Base-by-base conservation (phyloP, 2,888 invertebrate genomes). In the Eretmocerus hayati region DNA sequence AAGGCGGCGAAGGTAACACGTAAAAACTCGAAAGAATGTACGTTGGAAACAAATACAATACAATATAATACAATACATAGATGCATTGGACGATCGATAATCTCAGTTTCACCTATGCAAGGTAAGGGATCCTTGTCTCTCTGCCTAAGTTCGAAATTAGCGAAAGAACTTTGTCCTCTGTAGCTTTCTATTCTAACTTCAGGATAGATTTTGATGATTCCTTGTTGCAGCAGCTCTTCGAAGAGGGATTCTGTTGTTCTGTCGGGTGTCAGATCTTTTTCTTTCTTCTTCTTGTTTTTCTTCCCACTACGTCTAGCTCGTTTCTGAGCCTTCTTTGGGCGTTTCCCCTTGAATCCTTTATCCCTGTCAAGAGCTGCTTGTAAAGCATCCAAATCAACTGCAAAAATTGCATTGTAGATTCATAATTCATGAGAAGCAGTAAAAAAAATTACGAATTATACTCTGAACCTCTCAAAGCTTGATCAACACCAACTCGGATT, bases 191-290 rank as follows among this genome's bases (percentile, higher is more conserved):
- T 75, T 31, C 75, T 76, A 0, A 81, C 74, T 53, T 81, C 75
- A 0, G 86, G 85, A 63, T 85, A 85, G 50, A 86, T 83, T 59
- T 83, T 84, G 50, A 95, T 91, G 18, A 96, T 91, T 0, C 93
- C 92, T 71, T 94, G 90, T 1, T 84, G 81, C 0, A 95, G 83
- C 15, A 96, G 73, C 72, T 96, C 95, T 71, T 95, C 93, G 65
- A 91, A 92, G 3, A 96, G 74, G 0, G 92, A 93, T 68, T 91
- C 90, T 0, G 86, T 84, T 0, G 89, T 87, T 66, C 93, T 79
- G 65, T 95, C 94, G 2, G 89, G 89, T 0, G 95, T 95, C 42
- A 95, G 74, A 73, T 95, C 94, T 69, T 94, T 94, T 64, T 93
- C 92, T 70, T 91, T 92, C 70, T 90, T 92, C 74, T 90, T 92